Percentiles rank a stretch among this genome's conserved stretches.
phyloP scores from a whole-genome alignment of 2,113 vertebrate genomes.

The Emydura subglobosa region DNA sequence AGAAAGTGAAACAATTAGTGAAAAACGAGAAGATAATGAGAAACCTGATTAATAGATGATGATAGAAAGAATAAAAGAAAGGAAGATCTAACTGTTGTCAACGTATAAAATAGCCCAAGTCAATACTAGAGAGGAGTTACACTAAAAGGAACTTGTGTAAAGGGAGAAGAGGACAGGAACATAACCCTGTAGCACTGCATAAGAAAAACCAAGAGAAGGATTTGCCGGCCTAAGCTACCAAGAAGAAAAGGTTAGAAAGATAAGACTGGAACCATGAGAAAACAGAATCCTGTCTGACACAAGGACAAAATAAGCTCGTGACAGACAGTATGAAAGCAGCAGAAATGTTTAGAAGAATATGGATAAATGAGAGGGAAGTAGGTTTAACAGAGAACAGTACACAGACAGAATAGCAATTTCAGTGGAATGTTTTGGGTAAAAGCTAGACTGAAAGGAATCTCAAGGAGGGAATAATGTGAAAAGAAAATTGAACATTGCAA shows the following conservation, averaged over 20 bases:
- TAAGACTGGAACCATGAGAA: neutral
- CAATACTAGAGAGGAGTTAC: slow-evolving; percentile 49
- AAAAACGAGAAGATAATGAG: slow-evolving; percentile 5
- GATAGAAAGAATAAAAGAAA: neutral
- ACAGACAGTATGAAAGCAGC: neutral
- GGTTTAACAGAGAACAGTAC: neutral
- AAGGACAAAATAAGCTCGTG: neutral
- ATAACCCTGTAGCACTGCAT: neutral
- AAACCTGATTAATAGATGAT: neutral
- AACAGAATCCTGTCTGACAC: neutral
- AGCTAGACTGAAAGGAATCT: neutral
- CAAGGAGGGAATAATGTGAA: neutral
- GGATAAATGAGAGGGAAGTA: slow-evolving; percentile 4
- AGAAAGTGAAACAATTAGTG: neutral
- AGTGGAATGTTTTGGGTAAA: neutral
- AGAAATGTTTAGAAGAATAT: neutral
- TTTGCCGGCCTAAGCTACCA: neutral
- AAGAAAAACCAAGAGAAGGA: neutral
- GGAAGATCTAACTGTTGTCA: slow-evolving; percentile 11
- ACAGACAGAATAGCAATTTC: neutral
- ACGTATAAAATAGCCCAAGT: slow-evolving; percentile 35
- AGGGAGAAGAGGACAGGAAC: slow-evolving; percentile 32
- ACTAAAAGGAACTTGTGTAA: slow-evolving; percentile 15
- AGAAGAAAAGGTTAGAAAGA: neutral
- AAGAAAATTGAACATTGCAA: neutral